Base-by-base conservation (phyloP, 2,113 vertebrate genomes). In the Lichenostomus cassidix region DNA sequence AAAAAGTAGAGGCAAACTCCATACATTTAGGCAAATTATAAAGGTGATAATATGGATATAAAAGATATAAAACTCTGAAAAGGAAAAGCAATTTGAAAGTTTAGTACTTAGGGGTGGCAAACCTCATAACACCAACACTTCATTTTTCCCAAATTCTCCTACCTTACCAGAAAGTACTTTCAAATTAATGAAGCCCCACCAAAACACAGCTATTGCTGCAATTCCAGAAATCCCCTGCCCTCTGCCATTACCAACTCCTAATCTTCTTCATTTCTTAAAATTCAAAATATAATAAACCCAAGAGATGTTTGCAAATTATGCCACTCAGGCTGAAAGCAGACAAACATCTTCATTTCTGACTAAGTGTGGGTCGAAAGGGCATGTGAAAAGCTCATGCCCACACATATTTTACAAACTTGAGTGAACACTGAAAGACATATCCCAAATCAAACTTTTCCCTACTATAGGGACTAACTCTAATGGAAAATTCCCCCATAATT, bases 341-440 rank as follows among this genome's bases (percentile, higher is more conserved):
- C 21, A 63, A 82, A 75, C 6, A 81, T 19, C 11, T 52, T 70
- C 16, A 35, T 31, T 88, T 63, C 62, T 83, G 58, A 42, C 50
- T 64, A 74, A 71, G 10, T 0, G 2, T 21, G 4, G 35, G 6
- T 18, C 52, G 8, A 87, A 91, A 62, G 5, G 7, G 3, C 35
- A 71, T 33, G 22, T 71, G 46, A 82, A 67, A 82, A 82, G 41
- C 17, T 82, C 28, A 53, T 4, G 11, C 7, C 19, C 8, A 23
- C 1, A 0, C 2, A 8, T 10, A 7, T 29, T 65, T n/a, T 49
- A 53, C 17, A 46, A 50, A 44, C 15, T 50, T 67, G 0, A 84
- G 18, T 46, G 13, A 79, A 60, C 10, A 18, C 59, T 58, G 71
- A 81, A 77, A 83, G 23, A 4, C 1, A 1, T 9, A 69, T 42